These are phyloP conservation scores for Elaphurus davidianus DNA, from an alignment of 2,113 vertebrate genomes.

Conservation along the genomic window DNA sequence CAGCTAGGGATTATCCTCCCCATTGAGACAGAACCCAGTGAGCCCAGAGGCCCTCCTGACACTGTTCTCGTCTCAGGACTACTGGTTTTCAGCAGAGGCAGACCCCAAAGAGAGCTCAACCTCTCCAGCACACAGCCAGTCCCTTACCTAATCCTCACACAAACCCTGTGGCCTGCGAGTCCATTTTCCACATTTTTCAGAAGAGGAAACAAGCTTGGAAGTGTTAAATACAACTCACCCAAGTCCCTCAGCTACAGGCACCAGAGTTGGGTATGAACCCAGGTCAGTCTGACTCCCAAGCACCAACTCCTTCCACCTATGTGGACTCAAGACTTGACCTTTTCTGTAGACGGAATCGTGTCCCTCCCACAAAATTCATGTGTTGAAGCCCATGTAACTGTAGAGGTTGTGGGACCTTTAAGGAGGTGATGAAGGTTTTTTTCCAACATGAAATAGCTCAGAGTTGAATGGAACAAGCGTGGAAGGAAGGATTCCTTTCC, in stretches of 20 bases:
- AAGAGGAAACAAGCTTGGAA: neutral
- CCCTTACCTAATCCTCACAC: neutral
- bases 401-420: accelerated
- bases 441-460: neutral
- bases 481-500: neutral
- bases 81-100: neutral
- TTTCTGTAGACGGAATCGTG: neutral
- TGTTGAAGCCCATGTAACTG: accelerated
- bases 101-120: neutral
- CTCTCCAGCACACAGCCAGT: accelerated
- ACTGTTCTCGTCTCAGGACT: neutral
- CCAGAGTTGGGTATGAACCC: neutral
- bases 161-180: no score
- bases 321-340: neutral
- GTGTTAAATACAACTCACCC: neutral
- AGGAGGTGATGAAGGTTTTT: neutral
- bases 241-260: neutral
- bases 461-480: neutral
- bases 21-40: neutral
- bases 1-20: neutral
- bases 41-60: neutral
- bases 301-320: neutral
- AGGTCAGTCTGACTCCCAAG: neutral
- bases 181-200: neutral
- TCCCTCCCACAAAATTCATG: neutral